phyloP scores from a whole-genome alignment of 2,888 invertebrate species.

The Trachelus troglodyta region DNA sequence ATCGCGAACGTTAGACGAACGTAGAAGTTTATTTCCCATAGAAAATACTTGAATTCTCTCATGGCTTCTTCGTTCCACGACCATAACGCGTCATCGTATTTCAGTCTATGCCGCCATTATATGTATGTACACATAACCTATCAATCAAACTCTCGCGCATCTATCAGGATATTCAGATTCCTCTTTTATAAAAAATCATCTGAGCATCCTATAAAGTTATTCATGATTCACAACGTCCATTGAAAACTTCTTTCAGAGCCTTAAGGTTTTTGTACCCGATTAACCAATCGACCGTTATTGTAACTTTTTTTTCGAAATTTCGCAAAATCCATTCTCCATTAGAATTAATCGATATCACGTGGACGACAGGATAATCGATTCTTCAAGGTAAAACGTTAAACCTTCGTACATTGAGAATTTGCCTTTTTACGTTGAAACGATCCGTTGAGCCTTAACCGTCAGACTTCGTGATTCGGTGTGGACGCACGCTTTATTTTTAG shows the following conservation, averaged over 20 bases:
- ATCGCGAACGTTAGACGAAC: slow-evolving; percentile 30
- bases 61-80: background rate
- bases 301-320: background rate
- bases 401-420: background rate
- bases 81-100: background rate
- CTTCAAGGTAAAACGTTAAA: background rate
- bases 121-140: background rate
- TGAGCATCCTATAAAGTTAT: background rate
- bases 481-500: background rate
- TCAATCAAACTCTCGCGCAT: background rate
- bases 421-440: background rate
- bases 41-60: slow-evolving; percentile 1
- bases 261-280: background rate
- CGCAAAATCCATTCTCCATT: background rate
- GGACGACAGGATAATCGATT: background rate
- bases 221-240: background rate
- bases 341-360: background rate
- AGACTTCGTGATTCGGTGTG: background rate
- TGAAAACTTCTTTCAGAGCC: background rate
- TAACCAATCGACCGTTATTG: background rate
- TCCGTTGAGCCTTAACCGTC: background rate
- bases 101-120: background rate
- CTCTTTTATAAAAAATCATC: background rate
- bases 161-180: background rate
- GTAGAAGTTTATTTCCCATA: slow-evolving; percentile 12